Percentiles rank a stretch among this genome's conserved stretches.
Conservation (phyloP, 64 coral and sea anemone genomes). For the Actinia tenebrosa region DNA sequence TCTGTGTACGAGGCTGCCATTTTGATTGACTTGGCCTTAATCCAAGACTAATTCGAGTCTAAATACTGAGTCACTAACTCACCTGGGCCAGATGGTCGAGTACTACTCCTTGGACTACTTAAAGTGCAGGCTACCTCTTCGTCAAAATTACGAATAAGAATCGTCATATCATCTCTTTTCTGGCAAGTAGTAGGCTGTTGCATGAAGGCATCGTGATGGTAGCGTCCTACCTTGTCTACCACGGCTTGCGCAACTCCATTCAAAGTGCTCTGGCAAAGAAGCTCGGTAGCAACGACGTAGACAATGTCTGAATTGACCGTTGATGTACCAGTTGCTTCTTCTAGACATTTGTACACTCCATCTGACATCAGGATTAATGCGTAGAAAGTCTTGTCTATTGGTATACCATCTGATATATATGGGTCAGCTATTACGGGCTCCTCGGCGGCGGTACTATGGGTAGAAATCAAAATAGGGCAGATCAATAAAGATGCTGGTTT, state of each 20-base stretch:
- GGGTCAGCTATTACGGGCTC: conserved; percentile 97
- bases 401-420: conserved; percentile 68
- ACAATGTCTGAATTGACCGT: conserved; percentile 82
- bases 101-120: conserved; percentile 68
- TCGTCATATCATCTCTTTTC: conserved; percentile 95
- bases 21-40: too few relatives aligned
- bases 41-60: not conserved
- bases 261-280: conserved; percentile 70
- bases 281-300: conserved; percentile 66
- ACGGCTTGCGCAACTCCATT: conserved; percentile 90
- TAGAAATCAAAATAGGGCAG: not conserved
- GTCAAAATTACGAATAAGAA: conserved; percentile 76
- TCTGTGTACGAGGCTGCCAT: too few relatives aligned
- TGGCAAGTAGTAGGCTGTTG: conserved; percentile 74
- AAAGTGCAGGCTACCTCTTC: conserved; percentile 61
- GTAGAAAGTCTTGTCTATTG: conserved; percentile 78
- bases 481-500: not conserved
- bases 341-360: conserved; percentile 81
- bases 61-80: not conserved
- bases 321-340: conserved; percentile 62
- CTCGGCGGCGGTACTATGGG: conserved; percentile 56
- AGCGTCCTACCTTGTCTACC: conserved; percentile 74
- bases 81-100: conserved; percentile 56
- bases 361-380: conserved; percentile 93
- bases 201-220: conserved; percentile 93